Evolutionary conservation across 2,888 invertebrate species (phyloP), one percentile per base, ranked within the genome.

Genomic region (Linnaemya vulpina): DNA sequence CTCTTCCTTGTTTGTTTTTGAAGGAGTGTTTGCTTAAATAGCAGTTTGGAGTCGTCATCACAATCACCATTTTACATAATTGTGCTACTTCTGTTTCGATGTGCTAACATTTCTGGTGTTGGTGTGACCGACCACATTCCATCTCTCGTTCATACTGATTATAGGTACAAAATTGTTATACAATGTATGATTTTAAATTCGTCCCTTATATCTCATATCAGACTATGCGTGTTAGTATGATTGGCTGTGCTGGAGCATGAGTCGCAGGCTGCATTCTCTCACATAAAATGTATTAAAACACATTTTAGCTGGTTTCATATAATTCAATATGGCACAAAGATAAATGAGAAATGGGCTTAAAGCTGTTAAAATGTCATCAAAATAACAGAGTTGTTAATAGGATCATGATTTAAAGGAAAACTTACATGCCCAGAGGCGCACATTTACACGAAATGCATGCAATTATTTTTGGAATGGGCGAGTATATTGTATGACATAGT

Each of bases 271-370:
- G 20, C 11, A 51, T 43, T 43, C 13, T 43, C 11, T 43, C 15
- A 43, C 43, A 43, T 4, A 3, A 49, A 3, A 17, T 49, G 49
- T n/a, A 49, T 49, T 49, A 49, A 17, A 49, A 49, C n/a, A 49
- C 49, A 49, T 49, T 49, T 49, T 22, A 63, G 63, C 35, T 75
- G 13, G n/a, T 40, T 63, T 65, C 51, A 63, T 75, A 70, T 67
- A 70, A 82, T 70, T 82, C 62, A 76, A 70, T 82, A 76, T 82
- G 73, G 51, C 60, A 80, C 80, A 80, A 74, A 67, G 65, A 80
- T 74, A 74, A 80, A 80, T 80, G 73, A 60, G 73, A 80, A 73
- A 73, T 80, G 80, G 73, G 80, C 80, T 80, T 80, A 62, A 49
- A 74, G 58, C 51, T 80, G 73, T 74, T 80, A 67, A 80, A 74